A percentile compares a stretch with the other conserved stretches of the same genome.
phyloP scores from a whole-genome alignment of 2,888 invertebrate species.

The Cabera pusaria region DNA sequence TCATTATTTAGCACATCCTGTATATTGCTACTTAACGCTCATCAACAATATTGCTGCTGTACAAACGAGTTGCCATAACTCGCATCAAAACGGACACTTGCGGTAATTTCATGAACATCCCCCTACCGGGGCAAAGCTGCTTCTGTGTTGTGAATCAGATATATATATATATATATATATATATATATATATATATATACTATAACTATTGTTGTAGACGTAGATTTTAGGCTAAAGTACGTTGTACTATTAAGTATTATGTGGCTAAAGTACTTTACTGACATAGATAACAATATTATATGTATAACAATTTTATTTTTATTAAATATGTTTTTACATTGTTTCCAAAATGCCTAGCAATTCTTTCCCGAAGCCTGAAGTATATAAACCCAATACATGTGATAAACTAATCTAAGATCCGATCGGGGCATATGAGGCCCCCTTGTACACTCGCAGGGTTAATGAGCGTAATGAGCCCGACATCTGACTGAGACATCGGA shows the following conservation, averaged over 20 bases:
- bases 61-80: slow-evolving; percentile 58
- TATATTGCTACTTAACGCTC: slow-evolving; percentile 36
- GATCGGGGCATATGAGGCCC: slow-evolving; percentile 46
- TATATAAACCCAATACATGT: slow-evolving; percentile 10
- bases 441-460: slow-evolving; percentile 45
- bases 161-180: too few species aligned
- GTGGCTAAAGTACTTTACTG: slow-evolving; percentile 12
- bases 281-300: too few species aligned
- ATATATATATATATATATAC: too few species aligned
- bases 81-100: slow-evolving; percentile 52
- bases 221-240: too few species aligned
- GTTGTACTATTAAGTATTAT: too few species aligned
- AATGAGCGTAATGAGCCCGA: slow-evolving; percentile 52
- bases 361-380: too few species aligned
- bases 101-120: slow-evolving; percentile 61
- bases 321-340: too few species aligned
- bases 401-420: slow-evolving; percentile 17
- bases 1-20: slow-evolving; percentile 23
- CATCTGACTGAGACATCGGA: slow-evolving; percentile 37
- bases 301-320: too few species aligned
- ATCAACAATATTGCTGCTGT: slow-evolving; percentile 52
- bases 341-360: too few species aligned
- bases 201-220: too few species aligned
- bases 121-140: too few species aligned
- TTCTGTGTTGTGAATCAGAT: too few species aligned